phyloP scores from a whole-genome alignment of 2,113 vertebrate genomes.

The Casuarius casuarius region DNA sequence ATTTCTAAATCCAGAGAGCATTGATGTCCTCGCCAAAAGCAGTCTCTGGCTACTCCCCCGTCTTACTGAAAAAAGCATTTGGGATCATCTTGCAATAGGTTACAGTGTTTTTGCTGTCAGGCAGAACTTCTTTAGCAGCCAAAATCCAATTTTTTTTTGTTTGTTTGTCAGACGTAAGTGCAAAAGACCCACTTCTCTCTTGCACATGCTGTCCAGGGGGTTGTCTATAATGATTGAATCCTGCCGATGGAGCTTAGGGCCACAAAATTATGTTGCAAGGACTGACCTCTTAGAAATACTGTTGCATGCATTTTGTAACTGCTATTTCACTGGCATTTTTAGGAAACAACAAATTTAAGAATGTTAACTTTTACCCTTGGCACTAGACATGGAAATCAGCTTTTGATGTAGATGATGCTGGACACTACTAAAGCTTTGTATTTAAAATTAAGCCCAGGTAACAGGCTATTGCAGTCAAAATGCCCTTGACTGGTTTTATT shows the following conservation, averaged over 20 bases:
- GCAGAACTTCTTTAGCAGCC: neutral
- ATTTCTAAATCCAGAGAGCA: neutral
- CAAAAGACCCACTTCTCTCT: neutral
- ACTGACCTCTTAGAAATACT: neutral
- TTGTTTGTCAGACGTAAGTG: neutral
- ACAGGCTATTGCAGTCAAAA: neutral
- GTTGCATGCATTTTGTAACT: neutral
- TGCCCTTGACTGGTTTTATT: neutral
- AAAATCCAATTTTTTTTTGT: neutral
- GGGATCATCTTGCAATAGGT: neutral
- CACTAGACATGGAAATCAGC: neutral
- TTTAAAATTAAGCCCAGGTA: neutral
- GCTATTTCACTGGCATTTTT: neutral
- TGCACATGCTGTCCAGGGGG: fast-evolving
- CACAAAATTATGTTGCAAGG: neutral
- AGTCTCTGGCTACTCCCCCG: neutral
- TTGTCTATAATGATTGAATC: neutral
- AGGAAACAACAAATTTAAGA: neutral
- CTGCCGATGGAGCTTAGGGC: neutral
- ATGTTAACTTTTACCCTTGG: neutral
- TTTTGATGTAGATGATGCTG: neutral
- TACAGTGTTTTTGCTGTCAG: neutral
- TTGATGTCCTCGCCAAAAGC: neutral
- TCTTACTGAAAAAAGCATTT: neutral
- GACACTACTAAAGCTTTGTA: neutral